These are phyloP conservation scores for Myotis findleyi DNA, from an alignment of 2,797 vertebrate species.

Conservation along the genomic window DNA sequence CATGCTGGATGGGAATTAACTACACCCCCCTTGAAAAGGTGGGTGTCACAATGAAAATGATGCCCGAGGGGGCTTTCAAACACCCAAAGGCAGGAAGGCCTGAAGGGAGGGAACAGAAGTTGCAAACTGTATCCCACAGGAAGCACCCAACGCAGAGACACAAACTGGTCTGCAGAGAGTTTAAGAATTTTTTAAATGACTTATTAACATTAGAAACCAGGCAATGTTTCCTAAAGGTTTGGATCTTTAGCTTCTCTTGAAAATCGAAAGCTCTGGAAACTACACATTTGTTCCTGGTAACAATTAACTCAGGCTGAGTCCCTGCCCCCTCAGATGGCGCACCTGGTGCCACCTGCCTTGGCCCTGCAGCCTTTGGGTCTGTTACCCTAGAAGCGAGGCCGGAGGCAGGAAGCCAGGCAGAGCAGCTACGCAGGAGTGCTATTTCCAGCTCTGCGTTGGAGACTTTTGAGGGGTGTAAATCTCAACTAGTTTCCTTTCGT, in stretches of 20 bases:
- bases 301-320: neutral
- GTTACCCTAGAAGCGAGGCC: neutral
- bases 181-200: neutral
- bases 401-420: neutral
- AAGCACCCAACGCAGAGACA: neutral
- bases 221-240: neutral
- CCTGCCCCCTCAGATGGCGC: neutral
- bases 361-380: neutral
- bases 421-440: neutral
- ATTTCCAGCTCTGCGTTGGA: neutral
- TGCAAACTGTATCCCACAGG: neutral
- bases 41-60: neutral
- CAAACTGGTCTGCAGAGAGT: neutral
- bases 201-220: conserved; percentile 23
- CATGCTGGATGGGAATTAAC: neutral
- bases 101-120: neutral
- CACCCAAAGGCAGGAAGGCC: neutral
- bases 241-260: neutral
- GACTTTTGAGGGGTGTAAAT: neutral
- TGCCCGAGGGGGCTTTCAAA: neutral
- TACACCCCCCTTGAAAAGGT: neutral
- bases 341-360: neutral
- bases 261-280: neutral
- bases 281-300: neutral
- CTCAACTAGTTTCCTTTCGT: conserved; percentile 43